Conservation (phyloP, 2,888 invertebrate genomes). For the Drosophila picticornis region DNA sequence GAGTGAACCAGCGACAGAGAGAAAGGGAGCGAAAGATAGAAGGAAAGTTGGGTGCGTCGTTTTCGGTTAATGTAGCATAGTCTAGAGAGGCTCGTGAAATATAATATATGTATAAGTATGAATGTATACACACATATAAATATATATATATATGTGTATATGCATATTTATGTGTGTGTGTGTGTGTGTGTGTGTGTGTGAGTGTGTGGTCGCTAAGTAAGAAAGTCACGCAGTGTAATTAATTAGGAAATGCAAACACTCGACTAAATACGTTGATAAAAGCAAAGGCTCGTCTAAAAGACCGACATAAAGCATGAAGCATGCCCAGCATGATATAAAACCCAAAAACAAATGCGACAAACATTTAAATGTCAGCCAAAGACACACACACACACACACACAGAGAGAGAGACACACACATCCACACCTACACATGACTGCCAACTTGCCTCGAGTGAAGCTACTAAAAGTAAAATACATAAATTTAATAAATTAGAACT, state of each 20-base stretch:
- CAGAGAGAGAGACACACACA: constrained; percentile 1
- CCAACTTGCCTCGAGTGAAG: constrained; percentile 9
- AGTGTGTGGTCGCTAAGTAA: constrained; percentile 60
- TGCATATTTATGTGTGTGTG: background rate
- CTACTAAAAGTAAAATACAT: constrained; percentile 21
- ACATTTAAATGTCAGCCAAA: constrained; percentile 44
- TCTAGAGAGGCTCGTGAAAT: constrained; percentile 15
- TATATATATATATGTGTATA: background rate
- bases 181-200: constrained; percentile 5
- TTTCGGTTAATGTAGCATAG: constrained; percentile 5
- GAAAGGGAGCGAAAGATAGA: background rate
- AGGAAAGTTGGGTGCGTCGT: constrained; percentile 22
- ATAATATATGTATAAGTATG: constrained; percentile 20
- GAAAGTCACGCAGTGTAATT: constrained; percentile 76
- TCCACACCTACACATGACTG: background rate
- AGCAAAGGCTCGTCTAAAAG: constrained; percentile 54
- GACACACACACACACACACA: background rate
- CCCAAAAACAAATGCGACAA: constrained; percentile 25
- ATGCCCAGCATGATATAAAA: constrained; percentile 28
- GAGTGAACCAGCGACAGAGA: constrained; percentile 3
- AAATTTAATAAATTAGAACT: constrained; percentile 27
- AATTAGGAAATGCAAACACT: constrained; percentile 77
- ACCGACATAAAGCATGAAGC: constrained; percentile 20
- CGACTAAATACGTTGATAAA: constrained; percentile 61
- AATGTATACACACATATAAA: constrained; percentile 4